Evolutionary conservation across 2,888 invertebrate genomes (phyloP), one percentile per base, ranked within the genome.

Genomic region (Colostygia pectinataria): DNA sequence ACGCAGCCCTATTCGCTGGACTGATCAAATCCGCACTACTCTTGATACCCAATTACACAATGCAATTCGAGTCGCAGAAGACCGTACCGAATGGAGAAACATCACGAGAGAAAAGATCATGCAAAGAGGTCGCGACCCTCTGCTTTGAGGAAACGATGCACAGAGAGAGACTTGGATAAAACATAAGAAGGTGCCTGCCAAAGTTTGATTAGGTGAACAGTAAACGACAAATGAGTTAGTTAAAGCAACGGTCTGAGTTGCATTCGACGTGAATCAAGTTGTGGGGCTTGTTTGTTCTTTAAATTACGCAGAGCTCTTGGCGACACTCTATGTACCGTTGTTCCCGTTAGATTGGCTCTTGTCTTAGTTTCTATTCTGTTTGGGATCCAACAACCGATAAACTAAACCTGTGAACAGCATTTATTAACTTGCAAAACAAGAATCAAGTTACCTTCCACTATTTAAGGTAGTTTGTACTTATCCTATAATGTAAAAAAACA

Each of bases 241-340:
- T 72, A 71, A 68, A 72, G 66, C 72, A 61, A 63, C 55, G 63
- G 59, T 61, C 59, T 40, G 66, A 77, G 77, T 77, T 78, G 77
- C 77, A 79, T 68, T 65, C 54, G 61, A 71, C 62, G 70, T 66
- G 70, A 72, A 70, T 65, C 63, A 58, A 66, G 71, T 68, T 65
- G 63, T 62, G 68, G 55, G 63, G 70, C 61, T 72, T 82, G 77
- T 82, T 82, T 80, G 80, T 77, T 80, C 80, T 80, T 82, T 73
- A 80, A 80, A 81, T 82, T 78, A 80, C 74, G 69, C 60, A 77
- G 75, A 78, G 71, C 68, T 72, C 61, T 59, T 57, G 66, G 71
- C 65, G 63, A 70, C 71, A 65, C 64, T 68, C 61, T 73, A 64
- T 20, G 20, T 20, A 20, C 5, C 38, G 74, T 73, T 76, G 74